Evolutionary conservation across 1,140 invertebrate species (phyloP), one percentile per base, ranked within the genome.

Genomic region (Diabrotica virgifera): DNA sequence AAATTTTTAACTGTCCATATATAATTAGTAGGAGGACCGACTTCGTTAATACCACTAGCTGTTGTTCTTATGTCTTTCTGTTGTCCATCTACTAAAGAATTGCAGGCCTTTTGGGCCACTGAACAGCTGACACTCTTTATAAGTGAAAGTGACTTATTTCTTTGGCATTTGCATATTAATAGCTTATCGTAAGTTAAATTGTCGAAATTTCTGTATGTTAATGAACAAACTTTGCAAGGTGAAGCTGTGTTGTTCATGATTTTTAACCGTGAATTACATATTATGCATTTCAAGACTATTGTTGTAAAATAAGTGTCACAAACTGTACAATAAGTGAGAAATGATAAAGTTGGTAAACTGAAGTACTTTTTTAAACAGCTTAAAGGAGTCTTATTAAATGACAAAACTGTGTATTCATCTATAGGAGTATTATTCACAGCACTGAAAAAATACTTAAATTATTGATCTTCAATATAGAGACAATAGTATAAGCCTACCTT

Each of bases 121-220:
- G 72, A 75, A 67, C 76, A 78, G 60, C 73, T 77, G 10, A 73
- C 72, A 71, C 76, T 79, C 62, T 72, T 70, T 24, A 77, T 77
- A 54, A 74, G 76, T 8, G 76, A 74, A 13, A 79, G 67, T 9
- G 74, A 75, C 52, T 73, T 65, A 50, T 63, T 62, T 37, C 66
- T 70, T 59, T 69, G 71, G 55, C 74, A 75, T 56, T 65, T 68
- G 63, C 72, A 74, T 53, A 64, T 24, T n/a, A 65, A 56, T 46
- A 70, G 64, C 35, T 73, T 70, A 56, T 78, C 76, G 65, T 74
- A 77, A 54, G 72, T 73, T 55, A 74, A 68, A 60, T 74, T 68
- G 13, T 68, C 62, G 52, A 64, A 59, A 51, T 68, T 69, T 36
- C 65, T 69, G n/a, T 74, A 73, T 57, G 76, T 69, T 35, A 78